These are phyloP conservation scores for Drosophila mayaguana DNA, from an alignment of 2,888 invertebrate genomes.

Conservation along the genomic window DNA sequence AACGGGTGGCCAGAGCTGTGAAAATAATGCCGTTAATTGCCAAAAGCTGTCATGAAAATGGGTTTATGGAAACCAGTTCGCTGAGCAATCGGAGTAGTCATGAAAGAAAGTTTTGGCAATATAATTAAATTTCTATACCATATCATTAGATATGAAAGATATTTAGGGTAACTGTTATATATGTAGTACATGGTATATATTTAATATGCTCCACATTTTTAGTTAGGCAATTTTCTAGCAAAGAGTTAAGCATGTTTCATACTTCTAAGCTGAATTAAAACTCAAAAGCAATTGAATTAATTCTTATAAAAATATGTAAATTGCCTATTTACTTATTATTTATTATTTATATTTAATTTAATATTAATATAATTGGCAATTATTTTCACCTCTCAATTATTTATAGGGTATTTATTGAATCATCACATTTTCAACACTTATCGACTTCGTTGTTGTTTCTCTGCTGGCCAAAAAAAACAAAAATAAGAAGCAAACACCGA, in stretches of 20 bases:
- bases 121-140: not conserved
- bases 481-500: not conserved
- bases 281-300: not conserved
- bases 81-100: not conserved
- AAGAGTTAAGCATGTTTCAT: not conserved
- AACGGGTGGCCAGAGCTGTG: not conserved
- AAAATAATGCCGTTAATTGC: not conserved
- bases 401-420: constrained; percentile 13
- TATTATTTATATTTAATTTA: not conserved
- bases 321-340: too few species aligned
- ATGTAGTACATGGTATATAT: not conserved
- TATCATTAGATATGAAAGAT: not conserved
- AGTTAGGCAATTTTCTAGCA: not conserved
- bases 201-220: not conserved
- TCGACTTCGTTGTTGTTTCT: constrained; percentile 14
- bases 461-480: constrained; percentile 37
- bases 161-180: not conserved
- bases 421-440: not conserved
- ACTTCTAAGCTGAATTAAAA: not conserved
- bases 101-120: not conserved
- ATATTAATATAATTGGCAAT: not conserved
- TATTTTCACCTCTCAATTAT: not conserved
- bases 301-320: not conserved
- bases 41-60: not conserved
- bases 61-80: not conserved